Conservation (phyloP, 2,113 vertebrate species). For the Rhynchopsitta pachyrhyncha region DNA sequence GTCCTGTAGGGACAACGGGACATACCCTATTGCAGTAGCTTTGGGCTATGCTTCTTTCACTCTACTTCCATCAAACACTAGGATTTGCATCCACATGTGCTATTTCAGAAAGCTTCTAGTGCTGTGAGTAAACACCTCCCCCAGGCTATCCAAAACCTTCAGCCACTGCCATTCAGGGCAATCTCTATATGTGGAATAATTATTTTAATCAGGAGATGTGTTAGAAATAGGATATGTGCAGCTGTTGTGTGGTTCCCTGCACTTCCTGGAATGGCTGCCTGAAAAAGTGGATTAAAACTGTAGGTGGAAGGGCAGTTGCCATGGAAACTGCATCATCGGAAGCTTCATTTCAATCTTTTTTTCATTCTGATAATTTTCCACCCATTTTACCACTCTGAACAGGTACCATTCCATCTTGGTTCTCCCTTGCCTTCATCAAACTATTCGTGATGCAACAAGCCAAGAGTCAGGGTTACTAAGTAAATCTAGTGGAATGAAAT, state of each 20-base stretch:
- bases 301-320: conserved; percentile 52
- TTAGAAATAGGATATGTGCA: conserved; percentile 52
- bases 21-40: not conserved
- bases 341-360: conserved; percentile 24
- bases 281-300: conserved; percentile 42
- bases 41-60: not conserved
- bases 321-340: conserved; percentile 33
- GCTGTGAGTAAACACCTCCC: not conserved
- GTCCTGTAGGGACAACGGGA: not conserved
- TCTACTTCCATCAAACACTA: not conserved
- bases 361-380: conserved; percentile 8
- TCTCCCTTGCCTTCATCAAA: not conserved
- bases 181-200: conserved; percentile 13
- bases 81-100: not conserved
- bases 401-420: not conserved
- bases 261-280: conserved; percentile 41
- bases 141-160: conserved; percentile 9
- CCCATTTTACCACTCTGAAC: not conserved
- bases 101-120: not conserved
- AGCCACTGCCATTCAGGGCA: conserved; percentile 13
- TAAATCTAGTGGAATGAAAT: not conserved
- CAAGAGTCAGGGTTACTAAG: not conserved
- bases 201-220: conserved; percentile 38
- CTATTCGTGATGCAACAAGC: not conserved
- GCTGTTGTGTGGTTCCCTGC: conserved; percentile 36